Conservation (phyloP, 2,113 vertebrate species). For the Cyanoderma ruficeps region DNA sequence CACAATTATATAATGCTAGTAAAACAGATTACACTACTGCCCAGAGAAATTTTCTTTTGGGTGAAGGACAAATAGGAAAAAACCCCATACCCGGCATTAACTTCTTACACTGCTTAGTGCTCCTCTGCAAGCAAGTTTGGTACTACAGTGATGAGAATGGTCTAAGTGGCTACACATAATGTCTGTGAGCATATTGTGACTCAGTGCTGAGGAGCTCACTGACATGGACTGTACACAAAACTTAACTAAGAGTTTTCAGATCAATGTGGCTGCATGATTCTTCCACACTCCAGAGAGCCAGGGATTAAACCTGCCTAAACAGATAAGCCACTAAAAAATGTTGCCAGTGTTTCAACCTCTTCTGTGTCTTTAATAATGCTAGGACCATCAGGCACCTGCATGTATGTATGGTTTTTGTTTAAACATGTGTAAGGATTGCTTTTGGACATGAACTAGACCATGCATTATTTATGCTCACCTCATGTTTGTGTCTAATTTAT, state of each 20-base stretch:
- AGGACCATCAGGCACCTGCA: background rate
- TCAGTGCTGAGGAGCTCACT: background rate
- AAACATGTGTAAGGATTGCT: background rate
- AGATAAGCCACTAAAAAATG: background rate
- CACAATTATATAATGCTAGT: background rate
- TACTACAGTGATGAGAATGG: background rate
- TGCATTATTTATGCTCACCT: background rate
- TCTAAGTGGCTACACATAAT: background rate
- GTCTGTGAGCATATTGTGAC: accelerated
- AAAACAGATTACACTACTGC: background rate
- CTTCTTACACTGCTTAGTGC: background rate
- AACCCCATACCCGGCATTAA: background rate
- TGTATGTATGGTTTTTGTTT: background rate
- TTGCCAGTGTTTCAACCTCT: background rate
- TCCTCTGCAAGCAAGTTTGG: background rate
- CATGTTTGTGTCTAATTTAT: background rate
- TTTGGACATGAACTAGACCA: background rate
- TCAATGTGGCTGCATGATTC: background rate
- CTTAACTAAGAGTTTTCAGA: background rate
- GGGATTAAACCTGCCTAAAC: background rate
- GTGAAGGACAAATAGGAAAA: background rate
- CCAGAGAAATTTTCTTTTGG: background rate
- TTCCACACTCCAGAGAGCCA: background rate
- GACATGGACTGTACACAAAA: background rate
- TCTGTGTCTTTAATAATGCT: background rate